Conservation (phyloP, 2,888 invertebrate species). For the Epistrophe eligans region DNA sequence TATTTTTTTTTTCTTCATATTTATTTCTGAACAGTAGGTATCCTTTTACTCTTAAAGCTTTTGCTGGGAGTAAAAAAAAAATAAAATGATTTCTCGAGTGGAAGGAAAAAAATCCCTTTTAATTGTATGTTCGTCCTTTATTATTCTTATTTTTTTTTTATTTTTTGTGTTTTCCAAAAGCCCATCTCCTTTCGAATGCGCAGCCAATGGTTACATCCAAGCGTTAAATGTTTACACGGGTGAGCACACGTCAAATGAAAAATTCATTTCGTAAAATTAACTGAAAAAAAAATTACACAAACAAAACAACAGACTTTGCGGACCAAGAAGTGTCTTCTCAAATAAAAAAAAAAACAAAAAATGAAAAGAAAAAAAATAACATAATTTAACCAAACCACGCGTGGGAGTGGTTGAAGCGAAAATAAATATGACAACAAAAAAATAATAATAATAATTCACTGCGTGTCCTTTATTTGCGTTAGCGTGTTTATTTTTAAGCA, state of each 20-base stretch:
- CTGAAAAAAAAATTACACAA: constrained; percentile 63
- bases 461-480: constrained; percentile 68
- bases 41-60: constrained; percentile 43
- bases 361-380: not conserved
- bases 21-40: constrained; percentile 27
- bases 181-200: constrained; percentile 43
- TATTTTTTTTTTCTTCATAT: constrained; percentile 32
- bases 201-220: constrained; percentile 55
- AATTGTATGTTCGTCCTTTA: constrained; percentile 72
- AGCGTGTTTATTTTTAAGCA: constrained; percentile 65
- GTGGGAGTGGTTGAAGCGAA: constrained; percentile 62
- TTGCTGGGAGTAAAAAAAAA: not conserved
- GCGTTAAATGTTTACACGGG: constrained; percentile 76
- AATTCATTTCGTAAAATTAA: constrained; percentile 75
- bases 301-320: constrained; percentile 10
- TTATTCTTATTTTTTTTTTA: constrained; percentile 15
- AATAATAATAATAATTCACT: constrained; percentile 42
- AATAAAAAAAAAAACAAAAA: constrained; percentile 9
- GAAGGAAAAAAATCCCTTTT: constrained; percentile 56
- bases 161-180: constrained; percentile 2
- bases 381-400: constrained; percentile 42
- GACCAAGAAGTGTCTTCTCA: constrained; percentile 55
- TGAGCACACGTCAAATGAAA: constrained; percentile 76
- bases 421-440: constrained; percentile 51
- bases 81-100: constrained; percentile 37